Conservation (phyloP, 1,140 invertebrate species). For the Atta texana region DNA sequence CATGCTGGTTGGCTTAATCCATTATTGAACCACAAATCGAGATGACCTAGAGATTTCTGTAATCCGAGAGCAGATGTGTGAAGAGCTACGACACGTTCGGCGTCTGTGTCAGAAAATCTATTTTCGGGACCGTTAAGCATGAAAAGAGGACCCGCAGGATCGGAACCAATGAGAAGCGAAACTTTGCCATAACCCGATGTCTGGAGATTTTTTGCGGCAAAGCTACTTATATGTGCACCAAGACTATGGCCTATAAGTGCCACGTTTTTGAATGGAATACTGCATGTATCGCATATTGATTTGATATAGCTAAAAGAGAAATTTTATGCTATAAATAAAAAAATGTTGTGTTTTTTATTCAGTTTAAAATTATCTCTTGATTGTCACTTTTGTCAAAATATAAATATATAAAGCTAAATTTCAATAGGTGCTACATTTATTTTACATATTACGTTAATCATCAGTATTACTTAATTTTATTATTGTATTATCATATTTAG, state of each 20-base stretch:
- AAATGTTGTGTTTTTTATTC: background rate
- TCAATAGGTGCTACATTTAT: background rate
- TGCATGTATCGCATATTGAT: background rate
- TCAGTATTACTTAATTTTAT: background rate
- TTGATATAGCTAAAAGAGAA: conserved; percentile 23
- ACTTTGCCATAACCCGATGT: background rate
- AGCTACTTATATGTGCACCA: conserved; percentile 54
- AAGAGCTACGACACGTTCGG: conserved; percentile 13
- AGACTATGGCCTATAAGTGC: conserved; percentile 61
- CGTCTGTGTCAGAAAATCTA: conserved; percentile 38
- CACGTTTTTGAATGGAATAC: background rate
- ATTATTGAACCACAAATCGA: conserved; percentile 25
- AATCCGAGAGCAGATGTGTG: conserved; percentile 44
- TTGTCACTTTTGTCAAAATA: background rate
- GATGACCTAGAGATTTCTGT: background rate
- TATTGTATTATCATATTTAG: background rate
- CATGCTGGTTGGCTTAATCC: conserved; percentile 49
- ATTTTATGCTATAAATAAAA: background rate
- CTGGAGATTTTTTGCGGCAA: conserved; percentile 31
- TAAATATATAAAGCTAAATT: background rate
- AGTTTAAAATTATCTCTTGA: background rate
- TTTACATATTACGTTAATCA: background rate
- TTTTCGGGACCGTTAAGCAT: rapidly evolving
- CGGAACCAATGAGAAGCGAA: background rate
- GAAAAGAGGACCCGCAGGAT: conserved; percentile 54